These are phyloP conservation scores for Pteruthius melanotis DNA, from an alignment of 2,113 vertebrate species.

Conservation along the genomic window DNA sequence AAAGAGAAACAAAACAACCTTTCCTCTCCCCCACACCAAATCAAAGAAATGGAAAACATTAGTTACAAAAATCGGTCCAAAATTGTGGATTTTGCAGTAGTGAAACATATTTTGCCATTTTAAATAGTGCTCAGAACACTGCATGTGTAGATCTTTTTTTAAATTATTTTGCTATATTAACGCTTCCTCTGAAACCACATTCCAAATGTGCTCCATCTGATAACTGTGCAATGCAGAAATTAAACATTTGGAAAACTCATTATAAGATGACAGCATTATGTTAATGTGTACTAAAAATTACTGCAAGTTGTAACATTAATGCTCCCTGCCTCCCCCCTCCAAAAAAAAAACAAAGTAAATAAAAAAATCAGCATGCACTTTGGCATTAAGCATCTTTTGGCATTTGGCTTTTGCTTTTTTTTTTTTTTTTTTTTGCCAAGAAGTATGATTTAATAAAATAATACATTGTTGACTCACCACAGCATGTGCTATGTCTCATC, in stretches of 20 bases:
- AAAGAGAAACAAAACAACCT: background rate
- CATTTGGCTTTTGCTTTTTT: too few species aligned
- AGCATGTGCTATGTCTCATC: slow-evolving; percentile 61
- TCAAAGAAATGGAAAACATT: background rate
- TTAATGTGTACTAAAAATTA: background rate
- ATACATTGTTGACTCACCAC: slow-evolving; percentile 63
- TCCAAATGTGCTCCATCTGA: background rate
- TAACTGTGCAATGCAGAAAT: background rate
- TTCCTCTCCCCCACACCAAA: background rate
- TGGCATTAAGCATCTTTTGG: background rate
- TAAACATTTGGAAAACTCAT: background rate
- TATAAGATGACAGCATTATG: background rate
- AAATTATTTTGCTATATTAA: background rate
- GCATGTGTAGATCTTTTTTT: background rate
- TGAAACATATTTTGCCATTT: background rate
- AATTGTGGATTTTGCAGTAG: background rate
- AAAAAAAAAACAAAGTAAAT: too few species aligned
- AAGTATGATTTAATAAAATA: background rate
- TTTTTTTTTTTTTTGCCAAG: background rate
- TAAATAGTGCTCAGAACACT: background rate
- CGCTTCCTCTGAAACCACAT: background rate
- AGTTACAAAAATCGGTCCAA: background rate
- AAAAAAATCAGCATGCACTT: background rate
- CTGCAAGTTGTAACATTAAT: background rate
- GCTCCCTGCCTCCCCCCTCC: background rate